Base-by-base conservation (phyloP, 1,140 invertebrate species). In the Mylabris phalerata region DNA sequence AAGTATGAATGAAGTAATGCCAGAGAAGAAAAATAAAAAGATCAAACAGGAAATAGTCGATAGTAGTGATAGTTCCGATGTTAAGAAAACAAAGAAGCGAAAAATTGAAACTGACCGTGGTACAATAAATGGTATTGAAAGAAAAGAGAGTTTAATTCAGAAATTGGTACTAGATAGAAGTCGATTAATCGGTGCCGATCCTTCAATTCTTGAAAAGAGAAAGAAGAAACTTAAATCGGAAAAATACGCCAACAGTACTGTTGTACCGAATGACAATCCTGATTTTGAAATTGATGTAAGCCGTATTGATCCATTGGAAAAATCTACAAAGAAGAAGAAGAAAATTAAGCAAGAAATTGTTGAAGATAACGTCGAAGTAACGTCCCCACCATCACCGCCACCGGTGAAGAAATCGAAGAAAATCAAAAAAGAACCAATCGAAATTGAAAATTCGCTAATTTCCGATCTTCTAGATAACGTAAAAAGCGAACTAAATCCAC, bases 401-500 rank as follows among this genome's bases (percentile, higher is more conserved):
- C 32, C 19, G 1, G 19, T 32, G 7, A 32, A 32, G 32, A 32
- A 32, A 32, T 32, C 32, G 32, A 32, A 32, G 7, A 32, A 32
- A 32, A 32, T 32, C 32, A 32, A 32, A 32, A 32, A 32, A 32
- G 32, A 32, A 32, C 32, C 32, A 5, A 32, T 11, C 11, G 45
- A 25, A 26, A 9, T 3, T 24, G 46, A 25, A 2, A 46, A 54
- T 32, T 27, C 19, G 4, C 46, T 46, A 42, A 54, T 54, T 45
- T 54, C 45, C 1, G 26, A 54, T 13, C 2, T 54, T 11, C 39
- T 54, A 32, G 45, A 32, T 46, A 45, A 27, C 7, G 51, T 54
- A 3, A 54, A 54, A 26, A 54, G 43, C 11, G 51, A 54, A 9
- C 13, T 54, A 10, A 42, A 44, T 42, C 39, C 38, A n/a, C 51